Conservation (phyloP, 2,888 invertebrate species). For the Drosophila mercatorum region DNA sequence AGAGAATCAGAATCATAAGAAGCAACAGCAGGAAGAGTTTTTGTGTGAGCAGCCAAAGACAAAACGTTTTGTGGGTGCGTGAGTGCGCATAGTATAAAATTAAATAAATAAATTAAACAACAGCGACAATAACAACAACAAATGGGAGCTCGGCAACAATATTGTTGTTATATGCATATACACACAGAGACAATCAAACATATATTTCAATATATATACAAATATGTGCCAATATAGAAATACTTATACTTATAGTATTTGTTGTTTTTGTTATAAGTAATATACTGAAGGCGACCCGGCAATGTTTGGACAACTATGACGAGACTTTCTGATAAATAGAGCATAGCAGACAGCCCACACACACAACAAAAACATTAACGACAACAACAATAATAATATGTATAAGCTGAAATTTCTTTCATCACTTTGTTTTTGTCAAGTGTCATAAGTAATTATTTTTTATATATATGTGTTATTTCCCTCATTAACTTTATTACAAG, state of each 20-base stretch:
- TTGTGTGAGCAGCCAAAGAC: constrained; percentile 56
- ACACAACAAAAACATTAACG: constrained; percentile 21
- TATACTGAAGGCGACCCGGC: constrained; percentile 32
- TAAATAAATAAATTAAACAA: constrained; percentile 68
- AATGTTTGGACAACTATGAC: constrained; percentile 71
- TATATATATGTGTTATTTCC: constrained; percentile 17
- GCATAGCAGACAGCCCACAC: constrained; percentile 36
- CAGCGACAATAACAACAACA: constrained; percentile 25
- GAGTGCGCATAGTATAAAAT: constrained; percentile 79
- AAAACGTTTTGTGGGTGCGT: constrained; percentile 67
- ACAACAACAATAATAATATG: constrained; percentile 6
- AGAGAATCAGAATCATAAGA: constrained; percentile 44
- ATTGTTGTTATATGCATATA: constrained; percentile 37
- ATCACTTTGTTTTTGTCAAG: constrained; percentile 23
- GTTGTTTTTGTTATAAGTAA: constrained; percentile 27
- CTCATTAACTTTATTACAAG: constrained; percentile 36
- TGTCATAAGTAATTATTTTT: constrained; percentile 18
- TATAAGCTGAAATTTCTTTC: constrained; percentile 38
- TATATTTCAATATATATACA: constrained; percentile 2
- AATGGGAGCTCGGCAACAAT: constrained; percentile 52
- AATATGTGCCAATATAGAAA: constrained; percentile 64
- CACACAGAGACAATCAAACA: neutral
- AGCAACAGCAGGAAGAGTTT: constrained; percentile 60
- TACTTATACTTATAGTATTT: constrained; percentile 51
- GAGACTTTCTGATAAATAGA: constrained; percentile 47